Conservation (phyloP, 2,797 vertebrate species). For the Molothrus ater region DNA sequence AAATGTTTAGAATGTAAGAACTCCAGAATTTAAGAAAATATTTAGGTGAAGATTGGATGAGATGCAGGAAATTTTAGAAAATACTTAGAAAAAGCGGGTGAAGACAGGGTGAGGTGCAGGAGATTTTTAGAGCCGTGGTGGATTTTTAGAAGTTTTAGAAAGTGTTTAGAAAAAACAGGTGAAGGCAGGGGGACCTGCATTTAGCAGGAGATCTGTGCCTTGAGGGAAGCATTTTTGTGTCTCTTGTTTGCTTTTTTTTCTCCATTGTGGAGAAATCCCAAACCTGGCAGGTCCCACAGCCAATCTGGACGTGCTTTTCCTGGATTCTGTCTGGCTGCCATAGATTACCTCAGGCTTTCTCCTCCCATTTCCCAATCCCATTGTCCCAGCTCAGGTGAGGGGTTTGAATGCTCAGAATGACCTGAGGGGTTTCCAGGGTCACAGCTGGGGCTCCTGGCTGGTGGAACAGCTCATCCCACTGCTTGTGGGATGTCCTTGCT, state of each 20-base stretch:
- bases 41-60: not conserved
- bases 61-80: not conserved
- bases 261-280: not conserved
- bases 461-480: not conserved
- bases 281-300: not conserved
- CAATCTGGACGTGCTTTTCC: accelerated
- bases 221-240: not conserved
- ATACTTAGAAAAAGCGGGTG: not conserved
- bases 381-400: not conserved
- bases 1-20: not conserved
- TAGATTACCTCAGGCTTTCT: not conserved
- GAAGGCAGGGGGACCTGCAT: not conserved
- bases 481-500: not conserved
- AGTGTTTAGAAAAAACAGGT: not conserved
- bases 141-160: too few species aligned
- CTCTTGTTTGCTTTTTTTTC: not conserved
- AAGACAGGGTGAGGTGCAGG: not conserved
- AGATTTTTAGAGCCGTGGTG: not conserved
- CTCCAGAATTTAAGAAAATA: too few species aligned
- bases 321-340: not conserved
- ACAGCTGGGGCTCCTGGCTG: not conserved
- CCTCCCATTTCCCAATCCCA: not conserved
- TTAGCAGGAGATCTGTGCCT: not conserved
- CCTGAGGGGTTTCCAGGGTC: not conserved
- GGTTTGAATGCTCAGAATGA: not conserved